Evolutionary conservation across 2,888 invertebrate species (phyloP).

Genomic region (Apotomis capreana): DNA sequence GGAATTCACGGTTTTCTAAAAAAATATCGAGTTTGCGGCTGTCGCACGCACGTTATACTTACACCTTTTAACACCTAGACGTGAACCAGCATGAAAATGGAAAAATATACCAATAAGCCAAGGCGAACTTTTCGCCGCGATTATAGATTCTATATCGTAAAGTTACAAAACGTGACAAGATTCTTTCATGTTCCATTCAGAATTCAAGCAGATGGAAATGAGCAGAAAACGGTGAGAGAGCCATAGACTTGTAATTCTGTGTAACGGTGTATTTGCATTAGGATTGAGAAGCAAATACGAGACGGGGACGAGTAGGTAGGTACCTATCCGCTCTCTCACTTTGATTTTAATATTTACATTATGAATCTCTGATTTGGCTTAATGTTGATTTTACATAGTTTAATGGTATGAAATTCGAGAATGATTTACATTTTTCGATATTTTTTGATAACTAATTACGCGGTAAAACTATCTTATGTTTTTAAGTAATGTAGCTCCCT

Average conservation of each 20-base stretch:
- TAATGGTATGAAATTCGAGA: slow-evolving; percentile 16
- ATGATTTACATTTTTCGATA: neutral
- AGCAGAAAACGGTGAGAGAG: slow-evolving; percentile 44
- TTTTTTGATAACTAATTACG: no score
- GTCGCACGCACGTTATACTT: slow-evolving; percentile 13
- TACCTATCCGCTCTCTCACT: slow-evolving; percentile 50
- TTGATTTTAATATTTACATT: slow-evolving; percentile 55
- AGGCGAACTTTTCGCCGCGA: slow-evolving; percentile 19
- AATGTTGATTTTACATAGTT: slow-evolving; percentile 29
- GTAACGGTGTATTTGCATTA: slow-evolving; percentile 60
- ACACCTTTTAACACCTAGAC: slow-evolving; percentile 12
- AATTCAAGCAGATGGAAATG: slow-evolving; percentile 50
- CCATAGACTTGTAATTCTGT: slow-evolving; percentile 53
- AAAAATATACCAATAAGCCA: slow-evolving; percentile 22
- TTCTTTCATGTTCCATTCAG: slow-evolving; percentile 35
- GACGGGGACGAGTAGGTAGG: slow-evolving; percentile 47
- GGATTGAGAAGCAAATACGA: slow-evolving; percentile 62
- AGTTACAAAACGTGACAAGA: slow-evolving; percentile 40
- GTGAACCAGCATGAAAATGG: slow-evolving; percentile 8
- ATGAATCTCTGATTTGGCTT: slow-evolving; percentile 39
- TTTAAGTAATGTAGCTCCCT: no score
- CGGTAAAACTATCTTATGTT: no score
- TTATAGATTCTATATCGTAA: slow-evolving; percentile 37
- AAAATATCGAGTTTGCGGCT: neutral
- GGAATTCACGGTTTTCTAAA: neutral